These are phyloP conservation scores for Eristalis tenax DNA, from an alignment of 2,888 invertebrate species.

Conservation along the genomic window DNA sequence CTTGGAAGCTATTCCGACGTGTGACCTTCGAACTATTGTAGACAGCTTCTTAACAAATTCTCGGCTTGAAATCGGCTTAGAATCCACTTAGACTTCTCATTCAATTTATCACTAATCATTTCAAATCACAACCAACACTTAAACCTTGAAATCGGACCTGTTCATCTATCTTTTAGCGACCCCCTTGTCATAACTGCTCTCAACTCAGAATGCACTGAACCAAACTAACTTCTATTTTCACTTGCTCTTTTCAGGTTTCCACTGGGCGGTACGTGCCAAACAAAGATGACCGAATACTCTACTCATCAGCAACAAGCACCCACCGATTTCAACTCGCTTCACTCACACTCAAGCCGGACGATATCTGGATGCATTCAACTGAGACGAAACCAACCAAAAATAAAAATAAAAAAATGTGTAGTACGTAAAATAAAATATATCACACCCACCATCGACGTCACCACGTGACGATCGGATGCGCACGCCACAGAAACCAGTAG, in stretches of 20 bases:
- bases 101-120: too few species aligned
- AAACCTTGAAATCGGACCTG: too few species aligned
- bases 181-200: background rate
- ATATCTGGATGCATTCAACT: slow-evolving; percentile 34
- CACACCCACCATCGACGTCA: slow-evolving; percentile 57
- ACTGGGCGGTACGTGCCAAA: background rate
- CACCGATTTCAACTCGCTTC: background rate
- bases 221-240: background rate
- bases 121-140: too few species aligned
- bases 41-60: too few species aligned
- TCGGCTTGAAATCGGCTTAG: too few species aligned
- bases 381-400: slow-evolving; percentile 15
- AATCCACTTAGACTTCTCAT: too few species aligned
- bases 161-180: background rate
- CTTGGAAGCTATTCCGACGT: too few species aligned
- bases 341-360: background rate
- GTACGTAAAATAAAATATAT: slow-evolving; percentile 25
- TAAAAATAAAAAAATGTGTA: slow-evolving; percentile 10
- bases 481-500: slow-evolving; percentile 37
- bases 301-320: background rate
- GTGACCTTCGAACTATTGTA: too few species aligned
- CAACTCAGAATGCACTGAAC: background rate
- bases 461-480: slow-evolving; percentile 69
- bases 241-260: background rate
- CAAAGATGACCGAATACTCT: background rate